Evolutionary conservation across 1,140 invertebrate genomes (phyloP).

Genomic region (Caerostris darwini): DNA sequence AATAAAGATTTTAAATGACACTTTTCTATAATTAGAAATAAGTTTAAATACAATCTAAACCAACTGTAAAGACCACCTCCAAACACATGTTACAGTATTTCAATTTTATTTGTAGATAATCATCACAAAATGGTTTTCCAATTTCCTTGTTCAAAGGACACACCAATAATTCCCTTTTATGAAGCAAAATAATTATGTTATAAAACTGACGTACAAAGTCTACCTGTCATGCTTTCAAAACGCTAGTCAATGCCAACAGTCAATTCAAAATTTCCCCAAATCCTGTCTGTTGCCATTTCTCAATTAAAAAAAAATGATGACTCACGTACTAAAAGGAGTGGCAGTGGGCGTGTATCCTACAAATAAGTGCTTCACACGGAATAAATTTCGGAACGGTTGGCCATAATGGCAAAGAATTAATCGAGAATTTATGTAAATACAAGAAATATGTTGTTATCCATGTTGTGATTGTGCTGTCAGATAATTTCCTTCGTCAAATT

Average conservation of each 20-base stretch:
- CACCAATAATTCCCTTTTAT: not conserved
- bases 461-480: too few species aligned
- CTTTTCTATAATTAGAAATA: too few species aligned
- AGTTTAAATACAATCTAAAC: too few species aligned
- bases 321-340: not conserved
- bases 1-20: too few species aligned
- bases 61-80: not conserved
- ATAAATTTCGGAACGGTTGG: not conserved
- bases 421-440: not conserved
- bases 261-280: not conserved
- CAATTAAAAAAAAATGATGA: constrained; percentile 11
- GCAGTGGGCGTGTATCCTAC: not conserved
- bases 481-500: too few species aligned
- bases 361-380: not conserved
- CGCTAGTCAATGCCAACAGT: not conserved
- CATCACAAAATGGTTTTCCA: not conserved
- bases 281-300: not conserved
- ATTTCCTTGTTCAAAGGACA: not conserved
- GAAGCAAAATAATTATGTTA: too few species aligned
- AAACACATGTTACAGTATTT: not conserved
- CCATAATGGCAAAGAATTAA: not conserved
- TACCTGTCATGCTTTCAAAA: not conserved
- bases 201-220: not conserved
- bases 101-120: not conserved
- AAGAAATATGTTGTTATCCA: too few species aligned